Base-by-base conservation (phyloP, 2,113 vertebrate genomes). In the Vicugna pacos region DNA sequence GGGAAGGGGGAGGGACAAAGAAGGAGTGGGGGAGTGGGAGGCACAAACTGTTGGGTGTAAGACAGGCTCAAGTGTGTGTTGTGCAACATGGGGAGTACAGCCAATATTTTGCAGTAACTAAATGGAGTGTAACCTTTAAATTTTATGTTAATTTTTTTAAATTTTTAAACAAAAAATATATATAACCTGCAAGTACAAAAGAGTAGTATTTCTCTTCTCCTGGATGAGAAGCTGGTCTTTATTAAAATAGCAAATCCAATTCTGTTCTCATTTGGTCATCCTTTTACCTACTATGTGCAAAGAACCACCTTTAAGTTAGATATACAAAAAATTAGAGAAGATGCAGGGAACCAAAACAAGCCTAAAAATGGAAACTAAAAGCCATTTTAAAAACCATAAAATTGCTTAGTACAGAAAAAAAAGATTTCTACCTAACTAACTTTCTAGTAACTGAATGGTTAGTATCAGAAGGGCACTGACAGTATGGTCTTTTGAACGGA, bases 301-400 rank as follows among this genome's bases (percentile, higher is more conserved):
- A 42, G 38, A 69, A 16, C 76, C 48, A 20, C 81, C 65, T 92
- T 50, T 76, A 93, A 62, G 46, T 88, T 85, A 81, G 17, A 46
- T 58, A 65, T 42, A 30, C n/a, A 84, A 13, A 73, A 93, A 83
- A 38, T 22, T 24, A 86, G 12, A 92, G n/a, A 93, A 38, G 42
- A 92, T 30, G 38, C 52, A 62, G 30, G 87, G 38, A 60, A 14
- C 16, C 8, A 75, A 83, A 80, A 50, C 28, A 91, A 65, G 6
- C 70, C 85, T 91, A 58, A 86, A 88, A 70, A 89, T n/a, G 4
- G 50, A 62, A 76, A 86, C 30, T 52, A 80, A 90, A 75, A 35
- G 15, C 24, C 28, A 48, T 50, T 89, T 96, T 77, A 64, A 96
- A 92, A 91, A 17, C 52, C 12, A 42, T 73, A 83, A 56, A 92